Percentiles rank a stretch among this genome's conserved stretches.
phyloP scores from a whole-genome alignment of 2,888 invertebrate species.

The Apamea epomidion region DNA sequence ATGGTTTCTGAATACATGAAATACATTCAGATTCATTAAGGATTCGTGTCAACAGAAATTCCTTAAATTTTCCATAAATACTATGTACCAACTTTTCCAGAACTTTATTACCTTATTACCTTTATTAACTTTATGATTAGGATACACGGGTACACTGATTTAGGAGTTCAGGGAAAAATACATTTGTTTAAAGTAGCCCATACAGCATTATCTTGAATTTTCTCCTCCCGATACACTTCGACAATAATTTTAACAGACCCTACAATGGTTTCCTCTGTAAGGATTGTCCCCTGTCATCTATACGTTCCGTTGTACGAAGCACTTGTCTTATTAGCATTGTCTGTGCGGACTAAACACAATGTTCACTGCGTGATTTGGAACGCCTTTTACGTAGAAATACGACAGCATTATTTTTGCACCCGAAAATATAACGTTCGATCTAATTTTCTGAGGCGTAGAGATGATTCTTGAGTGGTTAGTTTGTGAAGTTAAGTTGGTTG shows the following conservation, averaged over 20 bases:
- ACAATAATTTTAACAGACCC: constrained; percentile 53
- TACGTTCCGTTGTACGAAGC: constrained; percentile 78
- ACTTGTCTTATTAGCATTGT: constrained; percentile 87
- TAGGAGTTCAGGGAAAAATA: background rate
- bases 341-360: constrained; percentile 77
- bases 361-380: constrained; percentile 83
- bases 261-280: constrained; percentile 59
- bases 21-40: constrained; percentile 39
- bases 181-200: background rate
- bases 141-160: background rate
- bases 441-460: constrained; percentile 54
- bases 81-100: background rate
- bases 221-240: constrained; percentile 13
- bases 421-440: constrained; percentile 28
- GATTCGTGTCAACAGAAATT: constrained; percentile 11
- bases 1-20: constrained; percentile 29
- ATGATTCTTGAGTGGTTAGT: constrained; percentile 36
- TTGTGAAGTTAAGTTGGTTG: constrained; percentile 54
- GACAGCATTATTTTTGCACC: constrained; percentile 61
- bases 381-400: constrained; percentile 80
- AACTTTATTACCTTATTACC: too few species aligned
- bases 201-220: background rate
- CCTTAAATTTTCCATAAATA: background rate
- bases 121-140: too few species aligned
- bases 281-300: constrained; percentile 82